Evolutionary conservation across 2,113 vertebrate genomes (phyloP), one percentile per base, ranked within the genome.

Genomic region (Chunga burmeisteri): DNA sequence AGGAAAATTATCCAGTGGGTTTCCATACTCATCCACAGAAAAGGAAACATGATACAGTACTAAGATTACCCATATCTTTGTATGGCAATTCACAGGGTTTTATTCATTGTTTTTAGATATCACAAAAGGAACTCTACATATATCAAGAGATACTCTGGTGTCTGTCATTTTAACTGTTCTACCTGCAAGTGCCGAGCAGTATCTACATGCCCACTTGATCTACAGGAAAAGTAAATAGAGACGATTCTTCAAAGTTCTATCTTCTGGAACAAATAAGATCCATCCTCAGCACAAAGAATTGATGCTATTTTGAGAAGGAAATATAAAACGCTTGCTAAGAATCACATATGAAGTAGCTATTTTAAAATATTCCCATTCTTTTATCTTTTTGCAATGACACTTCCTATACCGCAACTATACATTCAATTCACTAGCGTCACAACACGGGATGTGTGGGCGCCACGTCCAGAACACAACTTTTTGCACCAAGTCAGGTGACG

Each of bases 401-500:
- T 88, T 83, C 42, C 66, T 27, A 10, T 13, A 71, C 23, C 11
- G 12, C 32, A 61, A 79, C 30, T 12, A 26, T 3, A 20, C 10
- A 26, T 49, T 72, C 40, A 61, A 50, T 23, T 40, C 27, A 20
- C 4, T 14, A 16, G 10, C 14, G 34, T 42, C n/a, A 26, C 16
- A 25, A 27, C 12, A 50, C 0, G 0, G 29, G 27, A 10, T 3
- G 18, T 6, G 42, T 10, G 25, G 55, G n/a, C 34, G 30, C 38
- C 7, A 6, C 5, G 17, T 27, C 32, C 2, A 0, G 62, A 77
- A 40, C 9, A 19, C 16, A 80, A 68, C 38, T 32, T 86, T n/a
- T 32, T 18, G 4, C 4, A 5, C 9, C 32, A 16, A 15, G 16
- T 0, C 5, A 13, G 5, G 16, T 66, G 46, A 23, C 0, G 0